Conservation (phyloP, 2,113 vertebrate species). For the Elgaria multicarinata region DNA sequence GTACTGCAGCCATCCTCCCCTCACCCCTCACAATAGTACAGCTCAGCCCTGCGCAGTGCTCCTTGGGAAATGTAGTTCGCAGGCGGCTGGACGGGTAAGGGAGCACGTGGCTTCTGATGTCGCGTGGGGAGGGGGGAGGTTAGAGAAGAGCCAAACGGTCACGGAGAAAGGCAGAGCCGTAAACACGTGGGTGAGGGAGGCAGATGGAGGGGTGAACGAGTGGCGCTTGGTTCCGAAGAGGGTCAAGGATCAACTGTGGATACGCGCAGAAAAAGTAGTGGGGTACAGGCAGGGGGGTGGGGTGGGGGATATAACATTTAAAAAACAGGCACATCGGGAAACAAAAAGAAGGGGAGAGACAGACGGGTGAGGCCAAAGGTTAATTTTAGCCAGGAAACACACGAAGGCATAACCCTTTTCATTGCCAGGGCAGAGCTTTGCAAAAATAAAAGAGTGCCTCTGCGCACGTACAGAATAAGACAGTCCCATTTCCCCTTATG, state of each 20-base stretch:
- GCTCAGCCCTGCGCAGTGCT: background rate
- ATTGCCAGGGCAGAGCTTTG: background rate
- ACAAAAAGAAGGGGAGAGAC: background rate
- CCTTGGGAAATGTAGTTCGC: slow-evolving; percentile 1
- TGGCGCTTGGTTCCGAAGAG: background rate
- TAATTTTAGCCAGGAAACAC: background rate
- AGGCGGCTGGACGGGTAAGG: background rate
- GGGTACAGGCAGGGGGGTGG: background rate
- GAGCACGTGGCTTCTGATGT: slow-evolving; percentile 14
- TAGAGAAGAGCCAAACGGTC: background rate
- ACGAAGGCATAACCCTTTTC: background rate
- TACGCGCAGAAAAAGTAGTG: background rate
- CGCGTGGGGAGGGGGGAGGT: background rate
- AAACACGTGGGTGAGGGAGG: background rate
- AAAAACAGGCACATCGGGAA: too few species aligned
- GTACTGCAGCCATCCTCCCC: accelerated
- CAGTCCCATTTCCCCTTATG: background rate
- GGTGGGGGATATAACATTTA: background rate
- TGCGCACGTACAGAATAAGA: background rate
- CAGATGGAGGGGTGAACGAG: too few species aligned
- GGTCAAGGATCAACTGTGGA: background rate
- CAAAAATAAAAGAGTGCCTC: background rate
- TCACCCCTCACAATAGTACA: background rate
- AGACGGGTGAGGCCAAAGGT: background rate
- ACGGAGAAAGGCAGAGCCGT: too few species aligned